Base-by-base conservation (phyloP, 2,797 vertebrate species). In the Acomys russatus region DNA sequence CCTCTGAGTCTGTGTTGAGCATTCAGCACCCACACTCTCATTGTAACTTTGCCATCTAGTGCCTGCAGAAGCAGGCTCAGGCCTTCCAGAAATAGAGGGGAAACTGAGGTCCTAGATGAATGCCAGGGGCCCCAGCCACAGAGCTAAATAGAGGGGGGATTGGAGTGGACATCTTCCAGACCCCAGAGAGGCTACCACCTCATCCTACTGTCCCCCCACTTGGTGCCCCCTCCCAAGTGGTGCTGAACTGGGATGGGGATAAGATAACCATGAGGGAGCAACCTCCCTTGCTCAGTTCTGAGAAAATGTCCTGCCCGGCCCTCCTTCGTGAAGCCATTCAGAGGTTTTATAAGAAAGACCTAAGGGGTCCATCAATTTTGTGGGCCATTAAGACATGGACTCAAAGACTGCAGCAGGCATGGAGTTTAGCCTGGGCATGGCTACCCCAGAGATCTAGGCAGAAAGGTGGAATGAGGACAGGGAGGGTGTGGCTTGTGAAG, bases 201-300 rank as follows among this genome's bases (percentile, higher is more conserved):
- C 30, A 23, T n/a, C 18, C 7, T 56, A 22, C 25, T 22, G 83
- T 64, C 54, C 17, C 23, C 15, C 3, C 8, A 22, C 8, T 74
- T 35, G n/a, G 44, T 17, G 30, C 64, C 59, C 2, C 6, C 3
- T 5, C 44, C 1, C 10, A 30, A 18, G 6, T 33, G 83, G 30
- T 22, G 7, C 80, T 83, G 49, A 80, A 23, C 88, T 33, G n/a
- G 44, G 18, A 23, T 23, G 28, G 38, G 28, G 17, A 14, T 49
- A 68, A 68, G 44, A 30, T n/a, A 49, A 25, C 4, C 59, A n/a
- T 1, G 4, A 3, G 74, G 76, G 14, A 59, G 3, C 44, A 9
- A 9, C 15, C 3, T 70, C 80, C 49, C 2, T 9, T 12, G 4
- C 59, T 59, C 23, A 2, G 28, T 0, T 4, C 4, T 12, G 33